Percentiles rank a stretch among this genome's conserved stretches.
These are phyloP conservation scores for Caerostris darwini DNA, from an alignment of 1,140 invertebrate species.

Conservation along the genomic window DNA sequence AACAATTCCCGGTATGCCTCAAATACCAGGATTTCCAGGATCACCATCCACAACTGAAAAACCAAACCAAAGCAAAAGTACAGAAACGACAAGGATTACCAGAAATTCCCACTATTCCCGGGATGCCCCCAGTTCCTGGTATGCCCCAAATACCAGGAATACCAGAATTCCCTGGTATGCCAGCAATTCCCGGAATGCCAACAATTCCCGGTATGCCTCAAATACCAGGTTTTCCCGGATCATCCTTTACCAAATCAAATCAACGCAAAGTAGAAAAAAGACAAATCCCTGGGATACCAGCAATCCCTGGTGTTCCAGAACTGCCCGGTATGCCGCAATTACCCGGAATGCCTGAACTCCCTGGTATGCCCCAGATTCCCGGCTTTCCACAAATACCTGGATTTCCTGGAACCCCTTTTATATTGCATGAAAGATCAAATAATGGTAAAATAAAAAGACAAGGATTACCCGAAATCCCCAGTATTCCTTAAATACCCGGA, in stretches of 20 bases:
- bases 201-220: constrained; percentile 47
- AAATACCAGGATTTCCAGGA: constrained; percentile 16
- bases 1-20: constrained; percentile 45
- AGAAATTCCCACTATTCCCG: constrained; percentile 40
- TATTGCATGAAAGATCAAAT: no score
- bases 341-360: constrained; percentile 57
- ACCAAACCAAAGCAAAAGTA: constrained; percentile 1
- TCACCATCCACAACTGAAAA: not conserved
- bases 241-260: not conserved
- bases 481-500: constrained; percentile 37
- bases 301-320: constrained; percentile 57
- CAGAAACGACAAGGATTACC: not conserved
- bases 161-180: constrained; percentile 41
- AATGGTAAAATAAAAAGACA: no score
- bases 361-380: constrained; percentile 53
- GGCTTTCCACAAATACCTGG: not conserved
- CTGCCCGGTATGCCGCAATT: constrained; percentile 35
- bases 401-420: not conserved
- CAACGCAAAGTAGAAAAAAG: no score
- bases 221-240: constrained; percentile 44
- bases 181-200: constrained; percentile 62
- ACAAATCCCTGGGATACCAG: constrained; percentile 56
- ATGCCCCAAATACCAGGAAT: constrained; percentile 37
- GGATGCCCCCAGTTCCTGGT: constrained; percentile 31
- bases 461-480: constrained; percentile 5